These are phyloP conservation scores for Zophobas atratus DNA, from an alignment of 1,140 invertebrate genomes.

Conservation along the genomic window DNA sequence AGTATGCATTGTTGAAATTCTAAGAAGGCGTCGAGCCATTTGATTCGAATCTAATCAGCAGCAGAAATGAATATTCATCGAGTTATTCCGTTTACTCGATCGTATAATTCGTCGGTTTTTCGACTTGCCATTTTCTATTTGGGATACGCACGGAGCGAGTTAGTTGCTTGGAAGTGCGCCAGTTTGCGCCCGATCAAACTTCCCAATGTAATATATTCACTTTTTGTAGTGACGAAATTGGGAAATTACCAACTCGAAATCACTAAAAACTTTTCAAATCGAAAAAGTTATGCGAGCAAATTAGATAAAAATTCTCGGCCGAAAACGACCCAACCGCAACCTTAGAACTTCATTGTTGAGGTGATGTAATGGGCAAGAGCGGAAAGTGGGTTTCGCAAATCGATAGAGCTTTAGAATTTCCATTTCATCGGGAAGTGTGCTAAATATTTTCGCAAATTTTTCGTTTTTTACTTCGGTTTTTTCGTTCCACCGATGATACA, in stretches of 20 bases:
- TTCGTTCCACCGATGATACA: neutral
- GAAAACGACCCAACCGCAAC: constrained; percentile 26
- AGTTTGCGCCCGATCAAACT: constrained; percentile 40
- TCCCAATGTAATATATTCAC: constrained; percentile 46
- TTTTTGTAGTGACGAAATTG: constrained; percentile 43
- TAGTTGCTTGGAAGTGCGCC: constrained; percentile 41
- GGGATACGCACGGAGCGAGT: neutral
- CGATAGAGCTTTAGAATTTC: neutral
- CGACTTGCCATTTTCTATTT: constrained; percentile 11
- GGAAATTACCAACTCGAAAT: constrained; percentile 47
- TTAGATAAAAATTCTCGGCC: constrained; percentile 29
- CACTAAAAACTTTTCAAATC: constrained; percentile 43
- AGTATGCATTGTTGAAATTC: constrained; percentile 50
- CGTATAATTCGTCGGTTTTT: constrained; percentile 47
- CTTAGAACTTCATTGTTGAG: constrained; percentile 4
- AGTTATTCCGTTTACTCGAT: constrained; percentile 43
- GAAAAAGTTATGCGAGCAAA: constrained; percentile 44
- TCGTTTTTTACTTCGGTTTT: neutral
- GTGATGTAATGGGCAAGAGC: constrained; percentile 6
- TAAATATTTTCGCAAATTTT: neutral
- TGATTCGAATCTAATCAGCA: constrained; percentile 53
- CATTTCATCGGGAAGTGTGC: too few species aligned
- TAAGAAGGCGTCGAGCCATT: constrained; percentile 51
- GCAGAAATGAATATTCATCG: constrained; percentile 53
- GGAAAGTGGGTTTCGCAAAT: neutral